phyloP scores from a whole-genome alignment of 1,140 invertebrate species.

The Mylabris phalerata region DNA sequence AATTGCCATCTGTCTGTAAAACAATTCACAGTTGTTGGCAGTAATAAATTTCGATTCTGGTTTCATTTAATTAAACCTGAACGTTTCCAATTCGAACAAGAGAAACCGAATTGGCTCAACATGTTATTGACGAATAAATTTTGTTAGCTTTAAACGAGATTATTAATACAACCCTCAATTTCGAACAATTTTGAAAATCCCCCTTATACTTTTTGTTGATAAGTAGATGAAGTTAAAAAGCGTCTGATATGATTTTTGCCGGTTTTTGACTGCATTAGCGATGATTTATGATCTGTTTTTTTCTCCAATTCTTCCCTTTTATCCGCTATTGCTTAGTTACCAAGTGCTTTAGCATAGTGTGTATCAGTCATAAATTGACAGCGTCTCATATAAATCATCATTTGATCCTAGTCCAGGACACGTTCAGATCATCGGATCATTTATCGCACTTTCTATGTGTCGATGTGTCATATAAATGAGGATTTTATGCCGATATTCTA shows the following conservation, averaged over 20 bases:
- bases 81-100: no score
- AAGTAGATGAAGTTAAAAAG: slow-evolving; percentile 29
- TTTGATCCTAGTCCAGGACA: slow-evolving; percentile 23
- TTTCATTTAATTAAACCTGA: no score
- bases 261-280: slow-evolving; percentile 36
- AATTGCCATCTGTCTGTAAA: no score
- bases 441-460: slow-evolving; percentile 24
- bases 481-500: neutral
- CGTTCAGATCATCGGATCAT: slow-evolving; percentile 21
- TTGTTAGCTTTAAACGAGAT: no score
- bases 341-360: slow-evolving; percentile 20
- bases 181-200: no score
- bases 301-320: slow-evolving; percentile 18
- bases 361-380: slow-evolving; percentile 25
- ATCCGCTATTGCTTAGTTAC: no score
- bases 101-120: no score
- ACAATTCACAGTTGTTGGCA: no score
- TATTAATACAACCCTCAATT: no score
- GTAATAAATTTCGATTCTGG: no score
- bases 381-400: slow-evolving; percentile 31
- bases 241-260: slow-evolving; percentile 33
- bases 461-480: neutral
- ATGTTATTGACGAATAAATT: no score
- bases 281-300: slow-evolving; percentile 35
- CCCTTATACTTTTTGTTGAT: no score